Percentiles rank a stretch among this genome's conserved stretches.
Conservation (phyloP, 2,888 invertebrate species). For the Acanthoscelides obtectus region DNA sequence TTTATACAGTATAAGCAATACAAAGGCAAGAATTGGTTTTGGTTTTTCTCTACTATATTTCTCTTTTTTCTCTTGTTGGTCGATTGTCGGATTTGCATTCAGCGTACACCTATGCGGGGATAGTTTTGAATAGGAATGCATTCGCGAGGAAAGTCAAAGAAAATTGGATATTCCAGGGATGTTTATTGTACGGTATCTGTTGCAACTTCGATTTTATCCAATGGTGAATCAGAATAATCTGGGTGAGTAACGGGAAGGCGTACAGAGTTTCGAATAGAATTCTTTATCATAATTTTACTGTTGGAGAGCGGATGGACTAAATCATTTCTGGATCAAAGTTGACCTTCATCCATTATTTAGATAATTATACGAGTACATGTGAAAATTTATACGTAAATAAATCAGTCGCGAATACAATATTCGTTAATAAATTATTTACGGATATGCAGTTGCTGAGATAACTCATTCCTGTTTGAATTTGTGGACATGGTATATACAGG, state of each 20-base stretch:
- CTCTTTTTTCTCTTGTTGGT: not conserved
- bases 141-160: not conserved
- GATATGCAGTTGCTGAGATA: too few relatives aligned
- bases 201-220: not conserved
- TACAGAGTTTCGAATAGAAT: too few relatives aligned
- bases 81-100: not conserved
- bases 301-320: too few relatives aligned
- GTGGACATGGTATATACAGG: too few relatives aligned
- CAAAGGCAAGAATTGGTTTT: constrained; percentile 3
- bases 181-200: not conserved
- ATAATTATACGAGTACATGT: too few relatives aligned
- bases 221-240: not conserved
- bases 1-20: constrained; percentile 13
- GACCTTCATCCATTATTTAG: too few relatives aligned
- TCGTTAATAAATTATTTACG: too few relatives aligned
- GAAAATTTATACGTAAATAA: too few relatives aligned
- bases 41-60: not conserved
- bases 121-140: not conserved
- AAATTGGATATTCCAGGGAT: not conserved
- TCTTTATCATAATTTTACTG: too few relatives aligned
- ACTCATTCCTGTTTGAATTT: too few relatives aligned
- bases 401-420: too few relatives aligned
- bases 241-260: not conserved
- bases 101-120: not conserved
- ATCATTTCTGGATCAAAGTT: too few relatives aligned